Base-by-base conservation (phyloP, 2,113 vertebrate species). In the Peromyscus polionotus region DNA sequence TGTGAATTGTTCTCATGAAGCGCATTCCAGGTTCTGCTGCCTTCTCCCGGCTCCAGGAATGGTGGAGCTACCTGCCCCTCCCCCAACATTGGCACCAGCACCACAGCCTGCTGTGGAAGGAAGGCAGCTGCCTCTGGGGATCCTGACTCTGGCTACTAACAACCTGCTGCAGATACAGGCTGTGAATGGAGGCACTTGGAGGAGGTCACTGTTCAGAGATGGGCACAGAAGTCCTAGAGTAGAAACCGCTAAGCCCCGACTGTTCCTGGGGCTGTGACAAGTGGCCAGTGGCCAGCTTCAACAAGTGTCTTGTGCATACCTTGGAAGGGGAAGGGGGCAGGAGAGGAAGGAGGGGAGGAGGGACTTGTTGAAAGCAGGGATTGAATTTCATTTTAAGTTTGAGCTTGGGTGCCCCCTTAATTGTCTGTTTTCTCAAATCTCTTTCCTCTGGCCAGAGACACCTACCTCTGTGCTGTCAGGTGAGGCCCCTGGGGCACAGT, bases 291-390 rank as follows among this genome's bases (percentile, higher is more conserved):
- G 19, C 45, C 42, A 13, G 83, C 83, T 31, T 36, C 72, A 48
- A 2, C 33, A 0, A 39, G 70, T 57, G 67, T 22, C 13, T 12
- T 0, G 1, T 20, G 1, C 8, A 4, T 0, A 4, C 39, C 20
- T 0, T 1, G 1, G 0, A 19, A 20, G 8, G 19, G 19, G 33
- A 39, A 39, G 48, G 5, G 36, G 26, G 9, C 65, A 33, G 19
- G 9, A 14, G 45, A 70, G 19, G 68, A n/a, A 36, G 5, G 5
- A 7, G 31, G 61, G 16, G 48, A 5, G 5, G 5, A 12, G 3
- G 12, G 51, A 1, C 1, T 0, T 0, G 0, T 12, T n/a, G 31
- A 31, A 42, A 42, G 61, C 0, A 5, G 77, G 28, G 2, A 2
- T 12, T 1, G 1, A 1, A 6, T 22, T 24, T 45, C 54, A 10